Conservation (phyloP, 2,888 invertebrate species). For the Hofmannophila pseudospretella region DNA sequence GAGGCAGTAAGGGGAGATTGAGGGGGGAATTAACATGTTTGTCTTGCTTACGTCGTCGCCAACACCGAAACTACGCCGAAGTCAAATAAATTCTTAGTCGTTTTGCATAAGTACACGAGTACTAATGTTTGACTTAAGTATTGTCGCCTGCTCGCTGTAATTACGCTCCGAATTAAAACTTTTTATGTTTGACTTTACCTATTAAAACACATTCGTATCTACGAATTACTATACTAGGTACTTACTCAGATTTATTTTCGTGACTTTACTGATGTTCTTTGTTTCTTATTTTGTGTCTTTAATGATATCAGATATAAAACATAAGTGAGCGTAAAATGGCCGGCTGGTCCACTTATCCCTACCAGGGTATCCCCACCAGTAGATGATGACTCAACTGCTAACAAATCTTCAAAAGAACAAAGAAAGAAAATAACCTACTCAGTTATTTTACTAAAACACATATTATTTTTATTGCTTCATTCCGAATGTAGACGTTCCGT, state of each 20-base stretch:
- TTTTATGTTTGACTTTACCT: constrained; percentile 32
- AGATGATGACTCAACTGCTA: no score
- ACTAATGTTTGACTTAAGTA: constrained; percentile 64
- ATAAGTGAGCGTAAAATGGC: no score
- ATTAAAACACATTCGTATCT: no score
- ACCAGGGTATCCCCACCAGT: no score
- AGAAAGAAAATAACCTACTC: no score
- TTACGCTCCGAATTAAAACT: constrained; percentile 69
- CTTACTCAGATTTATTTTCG: no score
- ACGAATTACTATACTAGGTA: no score
- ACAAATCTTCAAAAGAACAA: no score
- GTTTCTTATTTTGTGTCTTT: no score
- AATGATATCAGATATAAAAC: no score
- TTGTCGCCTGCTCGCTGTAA: constrained; percentile 46
- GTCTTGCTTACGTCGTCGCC: constrained; percentile 73
- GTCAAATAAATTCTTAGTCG: constrained; percentile 72
- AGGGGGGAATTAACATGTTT: constrained; percentile 74
- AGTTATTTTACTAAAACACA: constrained; percentile 17
- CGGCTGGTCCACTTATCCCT: no score
- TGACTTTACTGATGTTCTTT: no score
- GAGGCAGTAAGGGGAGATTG: constrained; percentile 18
- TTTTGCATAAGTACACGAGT: constrained; percentile 63
- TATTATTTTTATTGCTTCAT: constrained; percentile 12
- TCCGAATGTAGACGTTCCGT: constrained; percentile 11
- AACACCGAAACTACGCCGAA: constrained; percentile 70